Base-by-base conservation (phyloP, 2,888 invertebrate genomes). In the Melinaea marsaeus region DNA sequence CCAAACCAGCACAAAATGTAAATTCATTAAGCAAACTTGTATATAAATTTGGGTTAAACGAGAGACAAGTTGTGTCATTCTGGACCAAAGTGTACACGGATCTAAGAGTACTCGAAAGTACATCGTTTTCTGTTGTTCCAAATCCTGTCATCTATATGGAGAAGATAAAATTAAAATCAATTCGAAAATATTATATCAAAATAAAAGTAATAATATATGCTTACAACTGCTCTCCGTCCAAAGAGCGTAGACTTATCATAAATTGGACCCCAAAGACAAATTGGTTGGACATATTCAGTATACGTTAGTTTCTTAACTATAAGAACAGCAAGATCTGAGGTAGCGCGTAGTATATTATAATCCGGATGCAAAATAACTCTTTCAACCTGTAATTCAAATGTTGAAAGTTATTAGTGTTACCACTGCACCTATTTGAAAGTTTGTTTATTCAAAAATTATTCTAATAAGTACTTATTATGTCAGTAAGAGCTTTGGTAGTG, bases 1-100 rank as follows among this genome's bases (percentile, higher is more conserved):
- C 86, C 81, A 91, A 93, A 58, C 93, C 93, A 61, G 92, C 94
- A 74, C 94, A 94, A 72, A 94, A 92, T 2, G 92, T 91, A 59
- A 93, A 92, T 69, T 92, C 92, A 60, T 92, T 92, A 13, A 94
- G 73, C 59, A 92, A 88, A 64, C 85, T 86, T 13, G 78, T 74
- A 74, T 94, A 93, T 46, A 93, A 84, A 3, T 77, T 75, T 0
- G 84, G 83, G 57, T 91, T 86, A 60, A 85, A 85, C 1, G 80
- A 69, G 2, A 91, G 83, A 72, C 94, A 94, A 0, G 86, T 83
- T 0, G 85, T 76, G 56, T 91, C 88, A n/a, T 87, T 79, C 22
- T 93, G 89, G 1, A 93, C 83, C 63, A 90, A 80, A 6, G 92
- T 83, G 61, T 90, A 81, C 0, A 91, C 84, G 4, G 91, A 81